A percentile compares a stretch with the other conserved stretches of the same genome.
Evolutionary conservation across 2,888 invertebrate genomes (phyloP).

Genomic region (Cancer borealis): DNA sequence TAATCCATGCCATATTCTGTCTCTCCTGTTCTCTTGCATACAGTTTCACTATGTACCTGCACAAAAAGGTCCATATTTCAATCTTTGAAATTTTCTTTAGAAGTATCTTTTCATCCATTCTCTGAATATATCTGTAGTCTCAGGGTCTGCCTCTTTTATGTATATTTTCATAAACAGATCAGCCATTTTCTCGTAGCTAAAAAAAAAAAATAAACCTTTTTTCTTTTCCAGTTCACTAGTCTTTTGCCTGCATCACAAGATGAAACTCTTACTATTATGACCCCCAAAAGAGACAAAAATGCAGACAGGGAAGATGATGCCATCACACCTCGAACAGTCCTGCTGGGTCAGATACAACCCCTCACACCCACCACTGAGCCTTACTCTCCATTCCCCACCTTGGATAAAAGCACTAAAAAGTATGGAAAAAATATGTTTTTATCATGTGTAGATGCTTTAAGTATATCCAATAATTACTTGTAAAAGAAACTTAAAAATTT

Average conservation of each 20-base stretch:
- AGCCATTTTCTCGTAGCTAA: neutral
- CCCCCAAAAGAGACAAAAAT: slow-evolving; percentile 22
- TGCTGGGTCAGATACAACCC: slow-evolving; percentile 34
- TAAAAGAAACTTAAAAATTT: neutral
- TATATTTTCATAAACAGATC: neutral
- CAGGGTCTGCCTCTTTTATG: neutral
- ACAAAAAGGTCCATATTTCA: too few species aligned
- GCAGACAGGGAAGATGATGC: neutral
- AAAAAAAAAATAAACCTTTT: too few species aligned
- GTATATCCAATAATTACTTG: neutral
- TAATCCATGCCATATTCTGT: too few species aligned
- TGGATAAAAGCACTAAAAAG: neutral
- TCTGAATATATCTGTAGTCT: neutral
- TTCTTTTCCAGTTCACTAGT: slow-evolving; percentile 42
- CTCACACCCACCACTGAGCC: slow-evolving; percentile 27
- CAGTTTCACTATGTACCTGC: too few species aligned
- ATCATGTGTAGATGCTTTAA: neutral
- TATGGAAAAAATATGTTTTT: neutral
- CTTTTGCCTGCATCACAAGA: slow-evolving; percentile 44
- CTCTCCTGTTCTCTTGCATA: too few species aligned
- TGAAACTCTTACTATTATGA: slow-evolving; percentile 57
- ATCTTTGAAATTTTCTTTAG: too few species aligned
- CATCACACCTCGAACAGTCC: slow-evolving; percentile 49
- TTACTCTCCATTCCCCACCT: slow-evolving; percentile 26
- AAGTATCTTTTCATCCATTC: too few species aligned